Evolutionary conservation across 2,113 vertebrate species (phyloP).

Genomic region (Ploceus nigricollis): DNA sequence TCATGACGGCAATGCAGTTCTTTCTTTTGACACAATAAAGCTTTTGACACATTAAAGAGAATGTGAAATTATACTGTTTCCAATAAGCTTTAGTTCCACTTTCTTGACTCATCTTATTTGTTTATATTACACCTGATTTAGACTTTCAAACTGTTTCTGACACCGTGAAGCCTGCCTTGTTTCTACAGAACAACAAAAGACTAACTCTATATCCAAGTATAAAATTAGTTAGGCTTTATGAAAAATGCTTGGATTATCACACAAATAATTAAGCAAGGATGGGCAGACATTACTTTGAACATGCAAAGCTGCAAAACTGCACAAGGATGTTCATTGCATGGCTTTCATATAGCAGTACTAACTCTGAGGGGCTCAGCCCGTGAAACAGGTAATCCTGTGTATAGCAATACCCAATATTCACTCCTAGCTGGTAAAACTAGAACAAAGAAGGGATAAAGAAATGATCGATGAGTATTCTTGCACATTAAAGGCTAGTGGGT

Average conservation of each 20-base stretch:
- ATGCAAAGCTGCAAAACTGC: background rate
- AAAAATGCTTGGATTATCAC: background rate
- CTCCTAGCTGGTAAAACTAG: background rate
- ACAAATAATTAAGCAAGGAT: background rate
- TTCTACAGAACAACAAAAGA: background rate
- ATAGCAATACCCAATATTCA: background rate
- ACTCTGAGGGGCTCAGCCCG: background rate
- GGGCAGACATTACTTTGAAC: background rate
- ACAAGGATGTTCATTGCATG: background rate
- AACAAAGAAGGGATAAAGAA: background rate
- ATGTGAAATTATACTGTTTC: background rate
- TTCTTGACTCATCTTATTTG: background rate
- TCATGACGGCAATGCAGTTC: background rate
- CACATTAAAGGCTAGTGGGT: constrained; percentile 1
- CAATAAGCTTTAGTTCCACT: background rate
- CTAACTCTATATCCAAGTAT: background rate
- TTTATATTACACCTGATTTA: background rate
- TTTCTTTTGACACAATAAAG: background rate
- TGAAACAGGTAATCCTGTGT: background rate
- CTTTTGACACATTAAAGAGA: background rate
- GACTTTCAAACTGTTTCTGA: background rate
- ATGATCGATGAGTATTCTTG: background rate
- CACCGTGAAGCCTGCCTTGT: background rate
- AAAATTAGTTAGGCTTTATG: background rate
- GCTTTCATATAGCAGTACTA: background rate